Conservation (phyloP, 2,113 vertebrate species). For the Eonycteris spelaea region DNA sequence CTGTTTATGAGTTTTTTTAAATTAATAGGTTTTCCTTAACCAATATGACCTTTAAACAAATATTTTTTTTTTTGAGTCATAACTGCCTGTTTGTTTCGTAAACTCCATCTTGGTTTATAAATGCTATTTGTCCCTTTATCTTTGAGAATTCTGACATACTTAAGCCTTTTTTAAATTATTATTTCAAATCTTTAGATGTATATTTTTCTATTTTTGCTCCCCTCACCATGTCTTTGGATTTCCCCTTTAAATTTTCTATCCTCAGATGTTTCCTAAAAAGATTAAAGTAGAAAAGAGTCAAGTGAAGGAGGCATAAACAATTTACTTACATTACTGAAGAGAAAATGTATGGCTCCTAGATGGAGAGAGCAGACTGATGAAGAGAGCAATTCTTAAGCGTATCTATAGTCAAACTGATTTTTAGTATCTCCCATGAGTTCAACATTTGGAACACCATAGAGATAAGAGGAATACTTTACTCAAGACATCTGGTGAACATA, state of each 20-base stretch:
- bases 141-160: not conserved
- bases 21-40: not conserved
- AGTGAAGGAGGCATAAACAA: not conserved
- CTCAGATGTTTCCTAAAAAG: not conserved
- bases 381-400: not conserved
- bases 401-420: not conserved
- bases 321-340: not conserved
- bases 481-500: not conserved
- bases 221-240: not conserved
- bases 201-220: not conserved
- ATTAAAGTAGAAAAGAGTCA: not conserved
- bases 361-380: not conserved
- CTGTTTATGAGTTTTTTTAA: not conserved
- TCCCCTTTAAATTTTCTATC: not conserved
- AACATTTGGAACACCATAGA: not conserved
- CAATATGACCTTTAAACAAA: not conserved
- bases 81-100: not conserved
- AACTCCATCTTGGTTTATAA: not conserved
- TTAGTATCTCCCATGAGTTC: not conserved
- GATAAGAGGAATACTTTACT: not conserved
- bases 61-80: not conserved
- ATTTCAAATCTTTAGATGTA: not conserved
- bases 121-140: not conserved
- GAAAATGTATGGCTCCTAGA: not conserved
- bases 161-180: not conserved